These are phyloP conservation scores for Rhingia campestris DNA, from an alignment of 2,888 invertebrate species.

Conservation along the genomic window DNA sequence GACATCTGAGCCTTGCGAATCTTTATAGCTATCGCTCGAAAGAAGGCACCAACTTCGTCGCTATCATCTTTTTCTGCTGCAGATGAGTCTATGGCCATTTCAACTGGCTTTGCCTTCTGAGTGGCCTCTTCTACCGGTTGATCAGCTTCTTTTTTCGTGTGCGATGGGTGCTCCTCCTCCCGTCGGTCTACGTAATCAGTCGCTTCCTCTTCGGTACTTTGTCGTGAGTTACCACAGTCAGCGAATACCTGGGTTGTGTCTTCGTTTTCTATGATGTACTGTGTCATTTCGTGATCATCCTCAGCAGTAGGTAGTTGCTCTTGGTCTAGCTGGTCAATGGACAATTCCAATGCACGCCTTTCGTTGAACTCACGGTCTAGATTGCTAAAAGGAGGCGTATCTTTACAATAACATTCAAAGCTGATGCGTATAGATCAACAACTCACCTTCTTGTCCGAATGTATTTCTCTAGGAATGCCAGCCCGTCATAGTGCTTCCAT, in stretches of 20 bases:
- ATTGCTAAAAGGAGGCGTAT: neutral
- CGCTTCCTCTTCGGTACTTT: constrained; percentile 1
- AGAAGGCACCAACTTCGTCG: constrained; percentile 81
- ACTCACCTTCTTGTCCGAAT: constrained; percentile 79
- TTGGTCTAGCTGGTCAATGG: constrained; percentile 8
- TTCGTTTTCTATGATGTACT: constrained; percentile 9
- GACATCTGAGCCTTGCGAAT: constrained; percentile 80
- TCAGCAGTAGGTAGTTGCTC: constrained; percentile 7
- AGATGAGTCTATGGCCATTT: neutral
- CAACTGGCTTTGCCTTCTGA: neutral
- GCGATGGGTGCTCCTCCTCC: neutral
- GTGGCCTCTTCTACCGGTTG: neutral
- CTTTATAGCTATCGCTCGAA: constrained; percentile 81
- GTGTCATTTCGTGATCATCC: constrained; percentile 7
- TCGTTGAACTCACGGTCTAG: neutral
- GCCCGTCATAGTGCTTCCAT: constrained; percentile 81
- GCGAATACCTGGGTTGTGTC: constrained; percentile 50
- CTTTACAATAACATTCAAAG: neutral
- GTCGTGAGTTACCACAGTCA: constrained; percentile 55
- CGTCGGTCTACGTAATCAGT: neutral
- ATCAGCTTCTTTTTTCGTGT: neutral
- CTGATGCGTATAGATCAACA: neutral
- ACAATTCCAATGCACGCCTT: neutral
- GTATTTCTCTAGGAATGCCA: constrained; percentile 79
- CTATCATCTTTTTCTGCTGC: constrained; percentile 75